Evolutionary conservation across 2,797 vertebrate genomes (phyloP), one percentile per base, ranked within the genome.

Genomic region (Hemibagrus guttatus): DNA sequence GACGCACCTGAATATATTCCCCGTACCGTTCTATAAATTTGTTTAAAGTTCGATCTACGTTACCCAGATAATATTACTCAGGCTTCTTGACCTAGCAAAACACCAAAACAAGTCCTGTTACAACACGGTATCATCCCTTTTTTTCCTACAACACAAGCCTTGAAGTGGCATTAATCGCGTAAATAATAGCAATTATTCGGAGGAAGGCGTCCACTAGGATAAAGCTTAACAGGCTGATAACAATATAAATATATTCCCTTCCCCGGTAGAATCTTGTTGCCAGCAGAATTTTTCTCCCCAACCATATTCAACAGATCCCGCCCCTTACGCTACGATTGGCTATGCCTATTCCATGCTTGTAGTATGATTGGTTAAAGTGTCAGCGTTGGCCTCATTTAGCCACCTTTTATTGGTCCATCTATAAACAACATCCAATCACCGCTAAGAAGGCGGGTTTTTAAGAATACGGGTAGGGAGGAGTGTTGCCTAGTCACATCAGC

Each of bases 401-500:
- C 8, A 1, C 0, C 2, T 52, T 52, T 31, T 19, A 82, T 66
- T 66, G 26, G 46, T 2, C 8, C 13, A 3, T 4, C 61, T 54
- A 26, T 42, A 63, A 52, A 64, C 35, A 54, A 4, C 12, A 76
- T 1, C 84, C 84, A 64, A 78, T 85, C 58, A 17, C 7, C 13
- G n/a, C 14, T 17, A 12, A 31, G n/a, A 46, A 63, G 79, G 79
- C 59, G 79, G 59, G 79, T 0, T 26, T 17, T 74, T 54, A 1
- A 1, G 31, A 85, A 78, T 26, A 85, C 72, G 72, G 84, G 84
- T 78, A 14, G 58, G 7, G 2, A 3, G 0, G 46, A 54, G 8
- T 94, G 93, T 93, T 93, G 93, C 94, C 92, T 95, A 93, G 94
- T 94, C 91, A 91, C 92, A 94, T 93, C 95, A 96, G 96, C 95